A percentile compares a stretch with the other conserved stretches of the same genome.
Evolutionary conservation across 2,113 vertebrate genomes (phyloP).

Genomic region (Sander lucioperca): DNA sequence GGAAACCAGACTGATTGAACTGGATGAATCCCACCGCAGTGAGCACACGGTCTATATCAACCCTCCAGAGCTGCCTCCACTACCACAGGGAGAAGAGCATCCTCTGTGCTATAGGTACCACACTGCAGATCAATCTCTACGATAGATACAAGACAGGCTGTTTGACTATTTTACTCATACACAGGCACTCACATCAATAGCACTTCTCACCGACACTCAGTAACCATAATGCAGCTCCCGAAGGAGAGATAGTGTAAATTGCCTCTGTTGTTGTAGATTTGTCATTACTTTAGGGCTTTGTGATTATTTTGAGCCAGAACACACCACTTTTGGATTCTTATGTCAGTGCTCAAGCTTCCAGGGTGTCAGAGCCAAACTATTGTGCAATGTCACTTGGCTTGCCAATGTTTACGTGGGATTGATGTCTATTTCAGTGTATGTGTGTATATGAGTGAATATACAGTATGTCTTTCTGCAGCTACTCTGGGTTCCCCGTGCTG

Average conservation of each 20-base stretch:
- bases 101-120: slow-evolving; percentile 93
- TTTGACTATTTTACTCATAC: slow-evolving; percentile 23
- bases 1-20: slow-evolving; percentile 93
- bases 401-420: not conserved
- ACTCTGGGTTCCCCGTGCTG: slow-evolving; percentile 94
- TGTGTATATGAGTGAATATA: slow-evolving; percentile 1
- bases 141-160: not conserved
- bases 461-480: slow-evolving; percentile 84
- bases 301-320: slow-evolving; percentile 37
- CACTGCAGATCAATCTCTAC: slow-evolving; percentile 8
- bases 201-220: not conserved
- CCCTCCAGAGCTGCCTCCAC: slow-evolving; percentile 94
- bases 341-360: slow-evolving; percentile 22
- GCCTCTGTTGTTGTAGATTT: slow-evolving; percentile 47
- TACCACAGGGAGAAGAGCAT: slow-evolving; percentile 93
- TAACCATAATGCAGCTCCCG: slow-evolving; percentile 20
- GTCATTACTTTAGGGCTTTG: slow-evolving; percentile 25
- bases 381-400: slow-evolving; percentile 10
- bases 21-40: slow-evolving; percentile 96
- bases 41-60: slow-evolving; percentile 99
- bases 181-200: not conserved
- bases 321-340: slow-evolving; percentile 23
- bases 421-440: slow-evolving; percentile 27
- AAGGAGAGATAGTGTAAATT: slow-evolving; percentile 36
- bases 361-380: not conserved